Base-by-base conservation (phyloP, 92 coral and sea anemone genomes). In the Diadumene lineata region DNA sequence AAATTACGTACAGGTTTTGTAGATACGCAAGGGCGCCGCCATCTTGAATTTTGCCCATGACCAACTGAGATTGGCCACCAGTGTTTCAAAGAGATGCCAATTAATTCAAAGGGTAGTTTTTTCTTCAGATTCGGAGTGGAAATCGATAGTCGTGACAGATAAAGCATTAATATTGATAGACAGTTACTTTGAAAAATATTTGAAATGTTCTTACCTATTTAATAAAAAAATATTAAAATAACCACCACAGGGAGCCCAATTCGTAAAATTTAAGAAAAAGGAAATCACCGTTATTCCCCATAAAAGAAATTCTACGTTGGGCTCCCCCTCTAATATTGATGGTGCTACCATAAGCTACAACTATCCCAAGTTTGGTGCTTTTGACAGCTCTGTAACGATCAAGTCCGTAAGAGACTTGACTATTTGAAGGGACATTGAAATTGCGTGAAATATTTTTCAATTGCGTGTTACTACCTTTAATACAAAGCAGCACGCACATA, bases 261-360 rank as follows among this genome's bases (percentile, higher is more conserved):
- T 2, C n/a, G 76, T 66, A 71, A 75, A 17, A 64, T 82, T 64
- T 26, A 23, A 53, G n/a, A 75, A 68, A 75, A 31, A 11, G 31
- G 4, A 76, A 34, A 76, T 69, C 53, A 61, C 82, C 43, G 9
- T 68, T 56, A 60, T 24, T 60, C 50, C 61, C 78, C 60, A 56
- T 66, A 77, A 68, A 43, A 69, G 66, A 26, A 70, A 55, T 25
- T 80, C 60, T 79, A 46, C 60, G 55, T 44, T 38, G 88, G 75
- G 88, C 84, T 24, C 80, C 84, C 80, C 79, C 55, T 84, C 89
- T 79, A 75, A 80, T 29, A 80, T 80, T 85, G 69, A 72, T 79
- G 60, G 82, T 74, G 50, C 68, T 69, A 31, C 82, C 82, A 79
- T 74, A 80, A 74, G 89, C 89, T 82, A n/a, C n/a, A n/a, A n/a